Percentiles rank a stretch among this genome's conserved stretches.
These are phyloP conservation scores for Bugula neritina DNA, from an alignment of 2,888 invertebrate genomes.

Conservation along the genomic window DNA sequence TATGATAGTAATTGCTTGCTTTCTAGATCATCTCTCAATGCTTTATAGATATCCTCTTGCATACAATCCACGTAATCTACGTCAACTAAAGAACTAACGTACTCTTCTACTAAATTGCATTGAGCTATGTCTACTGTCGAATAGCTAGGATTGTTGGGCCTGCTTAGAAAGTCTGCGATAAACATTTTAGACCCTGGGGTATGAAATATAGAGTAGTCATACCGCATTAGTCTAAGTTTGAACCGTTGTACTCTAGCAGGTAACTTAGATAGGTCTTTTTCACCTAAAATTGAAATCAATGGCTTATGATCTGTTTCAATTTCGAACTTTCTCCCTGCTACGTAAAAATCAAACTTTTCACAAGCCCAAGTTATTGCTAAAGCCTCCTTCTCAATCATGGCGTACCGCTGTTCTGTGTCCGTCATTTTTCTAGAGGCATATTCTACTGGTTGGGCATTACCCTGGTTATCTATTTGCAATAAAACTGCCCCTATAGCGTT, in stretches of 20 bases:
- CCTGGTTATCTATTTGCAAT: background rate
- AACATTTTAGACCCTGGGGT: background rate
- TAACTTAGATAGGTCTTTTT: background rate
- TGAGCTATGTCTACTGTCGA: no score
- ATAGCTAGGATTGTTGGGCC: background rate
- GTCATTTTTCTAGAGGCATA: slow-evolving; percentile 16
- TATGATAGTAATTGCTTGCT: background rate
- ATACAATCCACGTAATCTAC: background rate
- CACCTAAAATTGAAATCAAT: slow-evolving; percentile 6
- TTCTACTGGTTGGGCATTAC: background rate
- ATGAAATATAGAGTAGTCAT: slow-evolving; percentile 5
- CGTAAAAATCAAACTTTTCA: background rate
- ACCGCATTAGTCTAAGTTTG: background rate
- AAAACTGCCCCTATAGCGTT: background rate
- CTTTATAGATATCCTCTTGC: background rate
- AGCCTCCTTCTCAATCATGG: no score
- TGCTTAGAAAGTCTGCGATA: background rate
- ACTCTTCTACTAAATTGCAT: no score
- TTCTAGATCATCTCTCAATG: background rate
- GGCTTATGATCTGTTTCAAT: background rate
- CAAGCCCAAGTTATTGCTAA: slow-evolving; percentile 3
- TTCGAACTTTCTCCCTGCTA: background rate
- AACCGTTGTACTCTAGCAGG: background rate
- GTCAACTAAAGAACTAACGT: no score
- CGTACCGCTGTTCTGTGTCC: background rate